Evolutionary conservation across 2,888 invertebrate species (phyloP).

Genomic region (Drosophila ustulata): DNA sequence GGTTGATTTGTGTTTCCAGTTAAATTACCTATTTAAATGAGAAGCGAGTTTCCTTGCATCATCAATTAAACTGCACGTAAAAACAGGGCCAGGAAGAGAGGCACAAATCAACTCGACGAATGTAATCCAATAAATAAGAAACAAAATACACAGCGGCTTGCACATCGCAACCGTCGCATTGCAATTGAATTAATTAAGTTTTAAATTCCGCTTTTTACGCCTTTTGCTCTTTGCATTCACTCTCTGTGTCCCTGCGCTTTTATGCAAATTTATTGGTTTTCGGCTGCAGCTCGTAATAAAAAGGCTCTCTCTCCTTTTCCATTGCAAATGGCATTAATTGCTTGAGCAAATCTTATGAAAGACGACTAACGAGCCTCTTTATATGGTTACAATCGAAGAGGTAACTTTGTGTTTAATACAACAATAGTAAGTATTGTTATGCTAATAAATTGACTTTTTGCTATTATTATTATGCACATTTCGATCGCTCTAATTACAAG

Average conservation of each 20-base stretch:
- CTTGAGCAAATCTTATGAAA: slow-evolving; percentile 32
- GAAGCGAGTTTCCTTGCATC: background rate
- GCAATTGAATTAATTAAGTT: slow-evolving; percentile 58
- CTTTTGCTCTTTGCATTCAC: slow-evolving; percentile 5
- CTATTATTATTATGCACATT: background rate
- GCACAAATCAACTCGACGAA: slow-evolving; percentile 1
- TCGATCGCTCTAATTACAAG: background rate
- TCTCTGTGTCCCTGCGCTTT: slow-evolving; percentile 1
- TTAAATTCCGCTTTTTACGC: slow-evolving; percentile 17
- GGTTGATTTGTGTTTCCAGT: background rate
- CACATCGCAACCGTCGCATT: slow-evolving; percentile 29
- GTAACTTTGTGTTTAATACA: no score
- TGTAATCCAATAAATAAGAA: slow-evolving; percentile 23
- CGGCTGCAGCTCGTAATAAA: slow-evolving; percentile 31
- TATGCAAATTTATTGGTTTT: slow-evolving; percentile 52
- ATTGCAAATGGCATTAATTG: slow-evolving; percentile 40
- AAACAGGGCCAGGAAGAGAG: background rate
- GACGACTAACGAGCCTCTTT: slow-evolving; percentile 35
- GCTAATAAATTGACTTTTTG: background rate
- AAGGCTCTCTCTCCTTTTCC: slow-evolving; percentile 15
- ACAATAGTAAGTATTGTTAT: background rate
- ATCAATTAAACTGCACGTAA: slow-evolving; percentile 10
- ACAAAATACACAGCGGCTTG: slow-evolving; percentile 11
- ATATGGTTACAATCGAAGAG: no score
- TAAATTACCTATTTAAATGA: background rate